Evolutionary conservation across 37 sponge, comb jelly and placozoan genomes (phyloP).

Genomic region (Geodia barretti): DNA sequence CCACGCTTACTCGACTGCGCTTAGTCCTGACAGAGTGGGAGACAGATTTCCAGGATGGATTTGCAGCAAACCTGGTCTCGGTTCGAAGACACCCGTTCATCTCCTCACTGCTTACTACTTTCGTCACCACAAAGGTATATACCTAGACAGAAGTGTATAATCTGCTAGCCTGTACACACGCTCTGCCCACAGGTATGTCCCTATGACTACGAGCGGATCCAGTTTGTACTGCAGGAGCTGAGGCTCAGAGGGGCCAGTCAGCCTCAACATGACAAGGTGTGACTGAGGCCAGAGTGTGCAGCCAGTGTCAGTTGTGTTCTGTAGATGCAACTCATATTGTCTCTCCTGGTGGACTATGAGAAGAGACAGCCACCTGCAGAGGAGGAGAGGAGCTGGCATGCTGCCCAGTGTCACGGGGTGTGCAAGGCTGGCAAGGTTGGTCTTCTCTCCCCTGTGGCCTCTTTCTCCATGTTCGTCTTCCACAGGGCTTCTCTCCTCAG

Average conservation of each 20-base stretch:
- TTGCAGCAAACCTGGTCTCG: neutral
- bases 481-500: neutral
- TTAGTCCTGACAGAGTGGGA: conserved; percentile 54
- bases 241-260: neutral
- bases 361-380: neutral
- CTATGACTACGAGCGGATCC: conserved; percentile 54
- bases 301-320: neutral
- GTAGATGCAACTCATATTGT: neutral
- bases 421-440: neutral
- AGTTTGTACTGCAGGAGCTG: conserved; percentile 42
- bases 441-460: neutral
- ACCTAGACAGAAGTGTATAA: neutral
- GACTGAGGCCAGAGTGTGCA: too few species aligned
- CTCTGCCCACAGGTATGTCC: conserved; percentile 25
- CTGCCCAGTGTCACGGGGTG: neutral
- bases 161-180: neutral
- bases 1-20: conserved; percentile 6
- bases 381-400: neutral
- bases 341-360: neutral
- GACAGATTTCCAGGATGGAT: conserved; percentile 2
- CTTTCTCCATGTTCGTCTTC: neutral
- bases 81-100: neutral
- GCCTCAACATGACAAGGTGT: neutral
- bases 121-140: conserved; percentile 24
- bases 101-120: conserved; percentile 4